Percentiles rank a stretch among this genome's conserved stretches.
Conservation (phyloP, 2,888 invertebrate species). For the Barypeithes pellucidus region DNA sequence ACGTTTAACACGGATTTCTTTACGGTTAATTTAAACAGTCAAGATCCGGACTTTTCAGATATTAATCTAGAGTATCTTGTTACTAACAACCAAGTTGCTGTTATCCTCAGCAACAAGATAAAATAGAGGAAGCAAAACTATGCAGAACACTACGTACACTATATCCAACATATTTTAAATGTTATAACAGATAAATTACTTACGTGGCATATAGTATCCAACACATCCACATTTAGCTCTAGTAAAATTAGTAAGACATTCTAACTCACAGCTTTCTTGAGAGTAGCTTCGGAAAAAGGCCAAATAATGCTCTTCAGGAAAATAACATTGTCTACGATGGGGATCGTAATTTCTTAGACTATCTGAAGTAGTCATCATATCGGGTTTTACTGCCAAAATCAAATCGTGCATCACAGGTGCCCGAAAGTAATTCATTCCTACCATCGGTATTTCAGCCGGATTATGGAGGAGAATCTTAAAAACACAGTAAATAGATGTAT, state of each 20-base stretch:
- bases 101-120: no score
- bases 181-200: constrained; percentile 57
- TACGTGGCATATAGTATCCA: constrained; percentile 80
- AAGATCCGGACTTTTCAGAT: no score
- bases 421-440: constrained; percentile 80
- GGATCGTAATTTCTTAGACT: constrained; percentile 78
- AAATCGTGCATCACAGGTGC: constrained; percentile 82
- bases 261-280: constrained; percentile 82
- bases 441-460: constrained; percentile 79
- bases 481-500: no score
- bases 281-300: constrained; percentile 80
- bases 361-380: constrained; percentile 83
- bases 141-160: no score
- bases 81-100: no score
- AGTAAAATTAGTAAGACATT: constrained; percentile 81
- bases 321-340: constrained; percentile 79
- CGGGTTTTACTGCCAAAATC: constrained; percentile 80
- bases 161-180: no score
- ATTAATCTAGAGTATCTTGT: no score
- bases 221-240: constrained; percentile 78
- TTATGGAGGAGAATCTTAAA: constrained; percentile 79
- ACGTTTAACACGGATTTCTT: no score
- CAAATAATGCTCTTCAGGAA: constrained; percentile 77
- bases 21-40: no score
- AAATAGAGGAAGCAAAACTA: no score